Percentiles rank a stretch among this genome's conserved stretches.
phyloP scores from a whole-genome alignment of 1,140 invertebrate genomes.

The Oedothorax gibbosus region DNA sequence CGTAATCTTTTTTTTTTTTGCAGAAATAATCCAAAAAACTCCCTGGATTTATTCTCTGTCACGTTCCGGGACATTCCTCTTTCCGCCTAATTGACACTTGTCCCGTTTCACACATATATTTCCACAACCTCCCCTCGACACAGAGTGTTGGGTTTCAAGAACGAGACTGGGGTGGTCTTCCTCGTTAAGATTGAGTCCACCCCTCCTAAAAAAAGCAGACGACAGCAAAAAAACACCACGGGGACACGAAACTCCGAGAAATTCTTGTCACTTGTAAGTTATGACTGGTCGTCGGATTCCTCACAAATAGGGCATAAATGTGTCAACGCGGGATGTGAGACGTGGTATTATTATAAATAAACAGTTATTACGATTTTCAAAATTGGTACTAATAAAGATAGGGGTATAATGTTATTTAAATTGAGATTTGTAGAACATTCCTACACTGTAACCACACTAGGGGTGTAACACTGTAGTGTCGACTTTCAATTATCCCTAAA shows the following conservation, averaged over 20 bases:
- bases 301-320: slow-evolving; percentile 50
- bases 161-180: slow-evolving; percentile 53
- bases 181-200: slow-evolving; percentile 29
- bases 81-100: slow-evolving; percentile 47
- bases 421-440: too few relatives aligned
- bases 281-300: slow-evolving; percentile 22
- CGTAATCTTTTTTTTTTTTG: too few relatives aligned
- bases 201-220: background rate
- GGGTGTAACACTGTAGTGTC: too few relatives aligned
- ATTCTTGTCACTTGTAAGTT: slow-evolving; percentile 39
- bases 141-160: slow-evolving; percentile 11
- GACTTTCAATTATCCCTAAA: too few relatives aligned
- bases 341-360: background rate
- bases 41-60: slow-evolving; percentile 13
- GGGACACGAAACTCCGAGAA: background rate
- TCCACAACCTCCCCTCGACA: background rate
- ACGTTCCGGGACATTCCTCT: slow-evolving; percentile 35
- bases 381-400: too few relatives aligned
- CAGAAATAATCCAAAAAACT: too few relatives aligned
- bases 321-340: slow-evolving; percentile 15
- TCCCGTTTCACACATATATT: slow-evolving; percentile 26
- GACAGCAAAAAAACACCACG: slow-evolving; percentile 21
- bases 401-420: too few relatives aligned
- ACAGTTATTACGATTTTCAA: too few relatives aligned
- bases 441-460: too few relatives aligned